Base-by-base conservation (phyloP, 2,797 vertebrate genomes). In the Dipus sagitta region DNA sequence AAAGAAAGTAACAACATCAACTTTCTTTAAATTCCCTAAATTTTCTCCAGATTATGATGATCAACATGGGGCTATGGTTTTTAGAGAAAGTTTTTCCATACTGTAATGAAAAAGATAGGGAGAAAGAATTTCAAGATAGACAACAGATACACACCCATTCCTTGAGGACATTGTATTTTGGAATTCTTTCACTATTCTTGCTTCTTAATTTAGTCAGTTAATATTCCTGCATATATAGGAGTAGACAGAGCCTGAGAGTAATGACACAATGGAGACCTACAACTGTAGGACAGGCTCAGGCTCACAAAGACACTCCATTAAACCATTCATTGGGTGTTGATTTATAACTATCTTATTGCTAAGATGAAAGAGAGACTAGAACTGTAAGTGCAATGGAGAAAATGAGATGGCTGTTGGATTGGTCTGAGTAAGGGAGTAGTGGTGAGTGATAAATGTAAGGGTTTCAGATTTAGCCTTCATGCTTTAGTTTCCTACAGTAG, bases 301-400 rank as follows among this genome's bases (percentile, higher is more conserved):
- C 79, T 95, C 94, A 28, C 81, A 94, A 94, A 96, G 30, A 4
- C 34, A 34, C 3, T 86, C 71, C 42, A 88, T 94, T 64, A 74
- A 95, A 94, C 76, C 91, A 2, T 85, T 93, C 86, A 58, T 95
- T 67, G 74, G 52, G 54, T 30, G 77, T 92, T 92, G 77, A 92
- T 95, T 92, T 90, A 95, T 97, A 95, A 74, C 77, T 93, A 96
- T 54, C 60, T 96, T 97, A 93, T 96, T 96, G 72, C 64, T 92
- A 64, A 97, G 92, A 92, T 65, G 68, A 32, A 89, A 90, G 24
- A 97, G n/a, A 32, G 54, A 93, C 65, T 26, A 94, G 30, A 47
- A 21, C 15, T 91, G 54, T 2, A 9, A 92, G 90, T 95, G 88
- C 95, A 95, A 91, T 32, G 68, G 2, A 86, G 94, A 95, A 96